These are phyloP conservation scores for Myrmecobius fasciatus DNA, from an alignment of 2,113 vertebrate genomes.

Conservation along the genomic window DNA sequence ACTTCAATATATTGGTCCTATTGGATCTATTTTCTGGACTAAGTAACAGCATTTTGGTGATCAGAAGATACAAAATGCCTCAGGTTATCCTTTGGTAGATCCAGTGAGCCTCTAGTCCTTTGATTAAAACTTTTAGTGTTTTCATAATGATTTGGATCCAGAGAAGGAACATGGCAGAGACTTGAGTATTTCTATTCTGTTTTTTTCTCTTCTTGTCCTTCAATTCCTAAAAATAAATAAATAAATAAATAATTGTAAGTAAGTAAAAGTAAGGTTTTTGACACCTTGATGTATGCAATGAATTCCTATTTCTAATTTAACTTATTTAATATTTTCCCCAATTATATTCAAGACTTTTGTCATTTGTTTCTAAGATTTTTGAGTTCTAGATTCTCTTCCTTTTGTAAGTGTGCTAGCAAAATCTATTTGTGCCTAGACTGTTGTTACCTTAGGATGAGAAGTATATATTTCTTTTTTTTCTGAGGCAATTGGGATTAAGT, in stretches of 20 bases:
- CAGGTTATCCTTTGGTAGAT: constrained; percentile 12
- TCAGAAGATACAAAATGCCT: constrained; percentile 30
- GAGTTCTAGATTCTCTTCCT: no score
- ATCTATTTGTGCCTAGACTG: neutral
- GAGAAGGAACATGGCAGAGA: neutral
- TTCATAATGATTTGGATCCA: constrained; percentile 33
- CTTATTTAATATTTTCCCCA: no score
- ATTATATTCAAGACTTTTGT: no score
- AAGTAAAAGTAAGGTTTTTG: neutral
- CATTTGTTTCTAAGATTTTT: no score
- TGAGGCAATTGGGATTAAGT: no score
- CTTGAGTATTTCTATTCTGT: neutral
- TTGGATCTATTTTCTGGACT: constrained; percentile 43
- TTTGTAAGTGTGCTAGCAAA: neutral
- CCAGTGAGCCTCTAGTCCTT: constrained; percentile 26
- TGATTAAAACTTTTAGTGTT: constrained; percentile 5
- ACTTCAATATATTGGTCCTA: neutral
- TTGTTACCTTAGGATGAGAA: neutral
- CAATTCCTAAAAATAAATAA: neutral
- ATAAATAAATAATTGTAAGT: neutral
- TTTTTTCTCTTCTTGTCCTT: neutral
- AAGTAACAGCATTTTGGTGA: constrained; percentile 58
- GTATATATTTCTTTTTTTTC: no score
- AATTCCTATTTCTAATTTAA: neutral
- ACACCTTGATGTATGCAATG: neutral